phyloP scores from a whole-genome alignment of 2,888 invertebrate genomes.

The Tenthredo notha region DNA sequence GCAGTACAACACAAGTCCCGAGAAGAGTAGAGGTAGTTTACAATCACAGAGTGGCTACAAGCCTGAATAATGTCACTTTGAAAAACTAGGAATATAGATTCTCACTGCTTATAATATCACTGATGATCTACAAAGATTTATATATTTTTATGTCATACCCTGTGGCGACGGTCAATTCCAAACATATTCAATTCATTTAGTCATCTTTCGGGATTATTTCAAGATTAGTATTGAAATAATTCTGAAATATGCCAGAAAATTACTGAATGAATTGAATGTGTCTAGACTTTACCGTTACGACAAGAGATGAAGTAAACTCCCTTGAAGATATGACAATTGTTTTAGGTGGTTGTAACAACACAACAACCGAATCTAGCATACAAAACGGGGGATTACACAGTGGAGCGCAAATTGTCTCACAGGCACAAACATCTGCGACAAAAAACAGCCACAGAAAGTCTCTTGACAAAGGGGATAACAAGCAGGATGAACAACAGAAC shows the following conservation, averaged over 20 bases:
- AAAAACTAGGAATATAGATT: background rate
- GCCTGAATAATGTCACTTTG: background rate
- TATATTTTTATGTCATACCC: too few species aligned
- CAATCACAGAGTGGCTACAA: background rate
- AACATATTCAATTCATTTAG: too few species aligned
- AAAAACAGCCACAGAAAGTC: constrained; percentile 81
- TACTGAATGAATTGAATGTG: too few species aligned
- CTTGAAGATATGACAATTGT: background rate
- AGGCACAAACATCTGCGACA: constrained; percentile 72
- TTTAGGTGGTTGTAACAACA: constrained; percentile 65
- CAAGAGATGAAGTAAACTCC: background rate
- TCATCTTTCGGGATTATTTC: too few species aligned
- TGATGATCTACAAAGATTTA: too few species aligned
- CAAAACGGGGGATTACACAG: constrained; percentile 75
- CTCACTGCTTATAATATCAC: background rate
- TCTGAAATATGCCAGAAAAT: too few species aligned
- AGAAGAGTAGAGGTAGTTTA: constrained; percentile 78
- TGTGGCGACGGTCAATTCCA: too few species aligned
- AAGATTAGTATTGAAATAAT: too few species aligned
- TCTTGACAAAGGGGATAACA: constrained; percentile 79
- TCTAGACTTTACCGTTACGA: too few species aligned
- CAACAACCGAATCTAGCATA: constrained; percentile 70
- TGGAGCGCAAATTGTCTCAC: constrained; percentile 70
- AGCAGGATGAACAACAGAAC: constrained; percentile 73
- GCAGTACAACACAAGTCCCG: constrained; percentile 78